These are phyloP conservation scores for Pangasianodon gigas DNA, from an alignment of 2,113 vertebrate genomes.

Conservation along the genomic window DNA sequence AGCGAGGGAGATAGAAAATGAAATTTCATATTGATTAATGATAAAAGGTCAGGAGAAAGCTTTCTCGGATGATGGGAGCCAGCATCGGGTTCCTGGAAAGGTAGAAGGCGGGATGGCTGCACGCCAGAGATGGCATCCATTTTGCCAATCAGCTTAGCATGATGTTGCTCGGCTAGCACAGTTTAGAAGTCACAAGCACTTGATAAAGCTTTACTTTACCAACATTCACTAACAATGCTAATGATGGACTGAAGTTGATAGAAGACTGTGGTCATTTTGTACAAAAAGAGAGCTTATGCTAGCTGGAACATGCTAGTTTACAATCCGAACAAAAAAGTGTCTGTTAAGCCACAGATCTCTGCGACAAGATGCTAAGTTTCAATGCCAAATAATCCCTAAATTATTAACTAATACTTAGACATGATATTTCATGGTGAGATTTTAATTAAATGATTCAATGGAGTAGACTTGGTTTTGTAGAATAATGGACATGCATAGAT, in stretches of 20 bases:
- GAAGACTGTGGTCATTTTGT: neutral
- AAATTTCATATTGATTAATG: slow-evolving; percentile 41
- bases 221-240: neutral
- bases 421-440: too few relatives aligned
- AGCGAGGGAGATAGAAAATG: neutral
- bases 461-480: too few relatives aligned
- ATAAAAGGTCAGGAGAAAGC: slow-evolving; percentile 37
- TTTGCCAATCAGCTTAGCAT: neutral
- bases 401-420: too few relatives aligned
- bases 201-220: neutral
- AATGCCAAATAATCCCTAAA: too few relatives aligned
- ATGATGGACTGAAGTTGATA: neutral
- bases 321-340: too few relatives aligned
- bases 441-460: too few relatives aligned
- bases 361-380: too few relatives aligned
- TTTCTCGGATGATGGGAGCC: neutral
- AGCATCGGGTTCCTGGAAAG: slow-evolving; percentile 40
- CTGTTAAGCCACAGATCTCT: too few relatives aligned
- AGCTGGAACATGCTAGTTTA: too few relatives aligned
- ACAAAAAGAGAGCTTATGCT: neutral
- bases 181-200: neutral
- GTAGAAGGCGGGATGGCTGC: neutral
- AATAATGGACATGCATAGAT: too few relatives aligned
- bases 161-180: neutral
- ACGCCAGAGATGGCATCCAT: neutral